Evolutionary conservation across 2,888 invertebrate species (phyloP), one percentile per base, ranked within the genome.

Genomic region (Nomada ruficornis): DNA sequence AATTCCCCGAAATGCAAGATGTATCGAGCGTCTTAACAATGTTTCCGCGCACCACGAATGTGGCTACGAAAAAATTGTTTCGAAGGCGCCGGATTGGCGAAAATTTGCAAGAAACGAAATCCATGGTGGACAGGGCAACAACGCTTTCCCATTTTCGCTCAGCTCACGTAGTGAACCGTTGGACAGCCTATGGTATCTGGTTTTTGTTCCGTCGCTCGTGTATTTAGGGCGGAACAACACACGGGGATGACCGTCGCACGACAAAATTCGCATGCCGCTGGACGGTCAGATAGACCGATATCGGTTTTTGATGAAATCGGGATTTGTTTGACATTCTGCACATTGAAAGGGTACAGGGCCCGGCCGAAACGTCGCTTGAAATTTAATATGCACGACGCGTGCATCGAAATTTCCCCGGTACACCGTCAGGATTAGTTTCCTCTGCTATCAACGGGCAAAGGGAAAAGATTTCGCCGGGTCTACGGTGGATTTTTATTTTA

Each of bases 301-400:
- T 88, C 86, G 88, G 80, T 87, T 88, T 88, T 88, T 88, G 86
- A 88, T 89, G 87, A 89, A 91, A 91, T 89, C 88, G 86, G 89
- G 84, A 90, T 91, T 89, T 87, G 90, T 91, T 91, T 91, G 91
- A 91, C 89, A 89, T 89, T 85, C 89, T 84, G 85, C 86, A 74
- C 88, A 72, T 75, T 78, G 82, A 86, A 88, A 86, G 70, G 82
- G 9, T 72, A 77, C 63, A 57, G 83, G 82, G 29, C 55, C 29
- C 20, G 47, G 29, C 71, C 54, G 65, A 78, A 55, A 77, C 79
- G 77, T 50, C 73, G 71, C 55, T 72, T 62, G 75, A 82, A 86
- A 89, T 88, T 87, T 88, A 87, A 89, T 88, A 89, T 87, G 86
- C 89, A 69, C 77, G 50, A 44, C 67, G 70, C 62, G 62, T 65